Conservation (phyloP, 2,888 invertebrate genomes). For the Tigriopus californicus region DNA sequence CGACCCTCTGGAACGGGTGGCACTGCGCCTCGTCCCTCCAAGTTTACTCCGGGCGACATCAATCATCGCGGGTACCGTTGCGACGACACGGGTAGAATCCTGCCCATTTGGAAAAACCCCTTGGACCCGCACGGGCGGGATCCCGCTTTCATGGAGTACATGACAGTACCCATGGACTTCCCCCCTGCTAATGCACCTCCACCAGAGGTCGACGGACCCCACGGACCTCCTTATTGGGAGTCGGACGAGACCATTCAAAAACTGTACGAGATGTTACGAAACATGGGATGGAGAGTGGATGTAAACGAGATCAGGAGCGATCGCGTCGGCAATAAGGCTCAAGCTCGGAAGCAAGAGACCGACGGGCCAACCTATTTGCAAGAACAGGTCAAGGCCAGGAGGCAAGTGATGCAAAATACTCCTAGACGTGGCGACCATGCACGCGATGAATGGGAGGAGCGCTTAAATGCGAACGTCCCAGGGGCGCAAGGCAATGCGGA, state of each 20-base stretch:
- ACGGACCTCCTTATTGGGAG: slow-evolving; percentile 33
- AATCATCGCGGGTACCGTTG: slow-evolving; percentile 7
- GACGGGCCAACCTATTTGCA: no score
- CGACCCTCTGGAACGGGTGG: not conserved
- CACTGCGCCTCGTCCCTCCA: slow-evolving; percentile 1
- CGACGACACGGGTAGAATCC: slow-evolving; percentile 1
- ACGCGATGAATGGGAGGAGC: not conserved
- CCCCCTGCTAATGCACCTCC: slow-evolving; percentile 48
- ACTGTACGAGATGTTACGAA: not conserved
- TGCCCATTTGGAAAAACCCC: slow-evolving; percentile 5
- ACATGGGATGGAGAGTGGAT: slow-evolving; percentile 8
- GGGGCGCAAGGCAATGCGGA: slow-evolving; percentile 10
- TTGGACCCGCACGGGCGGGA: not conserved
- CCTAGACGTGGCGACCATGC: not conserved
- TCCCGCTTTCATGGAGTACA: not conserved
- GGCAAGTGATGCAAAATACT: no score
- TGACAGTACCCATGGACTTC: slow-evolving; percentile 39
- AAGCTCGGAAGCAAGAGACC: no score
- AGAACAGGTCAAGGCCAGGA: no score
- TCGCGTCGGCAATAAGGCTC: no score
- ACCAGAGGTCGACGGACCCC: slow-evolving; percentile 47
- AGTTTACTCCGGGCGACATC: slow-evolving; percentile 4
- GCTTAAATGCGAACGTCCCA: not conserved
- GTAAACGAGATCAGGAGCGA: not conserved
- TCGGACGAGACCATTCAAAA: slow-evolving; percentile 4